Base-by-base conservation (phyloP, 2,797 vertebrate genomes). In the Decapterus maruadsi region DNA sequence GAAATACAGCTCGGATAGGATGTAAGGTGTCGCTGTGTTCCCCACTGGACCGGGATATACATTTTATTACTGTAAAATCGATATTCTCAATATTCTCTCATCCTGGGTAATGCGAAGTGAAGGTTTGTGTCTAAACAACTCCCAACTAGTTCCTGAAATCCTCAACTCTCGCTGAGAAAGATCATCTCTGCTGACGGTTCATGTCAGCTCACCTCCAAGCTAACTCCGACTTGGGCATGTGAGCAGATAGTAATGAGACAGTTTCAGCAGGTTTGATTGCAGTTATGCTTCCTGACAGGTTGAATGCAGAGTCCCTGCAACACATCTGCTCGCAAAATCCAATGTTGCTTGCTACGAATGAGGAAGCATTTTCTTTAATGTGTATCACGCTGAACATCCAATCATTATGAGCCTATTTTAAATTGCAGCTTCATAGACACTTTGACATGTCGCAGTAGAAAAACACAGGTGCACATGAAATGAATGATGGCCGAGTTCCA, bases 1-100 rank as follows among this genome's bases (percentile, higher is more conserved):
- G 1, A 38, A 9, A 59, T 42, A 36, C 22, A 48, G 62, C 11
- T 16, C 20, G 19, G 14, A 22, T 29, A 48, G 53, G 13, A 34
- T 55, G 42, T 26, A 43, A 60, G 40, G 16, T 73, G 42, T 16
- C 31, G 34, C 20, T 0, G 4, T 64, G n/a, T 58, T 36, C 45
- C 59, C 20, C 29, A 13, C 6, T 36, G 7, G 26, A 53, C 36
- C 14, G n/a, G 29, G n/a, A n/a, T 14, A 36, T n/a, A 54, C 14
- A 46, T 54, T 56, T 42, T 40, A 14, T 34, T 1, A 36, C 19
- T 46, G 20, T 17, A 56, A 56, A 70, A 74, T 61, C 60, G 45
- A 61, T 70, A 56, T 43, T 55, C 55, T 76, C 36, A 45, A 19
- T 16, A 62, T 26, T 50, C 34, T 36, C 34, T 36, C 34, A 36